phyloP scores from a whole-genome alignment of 2,797 vertebrate species.

The Delichon dasypus region DNA sequence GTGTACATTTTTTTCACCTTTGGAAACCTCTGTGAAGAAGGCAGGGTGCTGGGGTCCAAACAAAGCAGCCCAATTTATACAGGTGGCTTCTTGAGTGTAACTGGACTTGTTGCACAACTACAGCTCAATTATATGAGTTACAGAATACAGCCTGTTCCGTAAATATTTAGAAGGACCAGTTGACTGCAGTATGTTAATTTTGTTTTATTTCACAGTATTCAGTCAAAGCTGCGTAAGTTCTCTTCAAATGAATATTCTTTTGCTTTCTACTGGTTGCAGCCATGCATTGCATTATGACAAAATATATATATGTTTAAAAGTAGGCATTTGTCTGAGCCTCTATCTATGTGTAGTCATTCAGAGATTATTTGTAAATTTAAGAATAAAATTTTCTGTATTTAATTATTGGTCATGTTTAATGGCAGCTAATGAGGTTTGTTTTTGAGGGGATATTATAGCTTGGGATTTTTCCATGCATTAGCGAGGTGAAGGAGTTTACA shows the following conservation, averaged over 20 bases:
- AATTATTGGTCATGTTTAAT: neutral
- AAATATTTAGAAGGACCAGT: neutral
- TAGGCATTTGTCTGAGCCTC: neutral
- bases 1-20: neutral
- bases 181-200: neutral
- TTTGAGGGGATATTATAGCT: neutral
- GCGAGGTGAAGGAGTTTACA: neutral
- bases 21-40: neutral
- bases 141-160: neutral
- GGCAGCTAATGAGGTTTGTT: neutral
- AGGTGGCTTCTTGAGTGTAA: neutral
- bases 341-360: neutral
- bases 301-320: neutral
- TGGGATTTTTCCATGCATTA: neutral
- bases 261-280: neutral
- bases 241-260: neutral
- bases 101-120: neutral
- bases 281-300: neutral
- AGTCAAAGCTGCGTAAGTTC: neutral
- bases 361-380: neutral
- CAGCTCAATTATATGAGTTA: neutral
- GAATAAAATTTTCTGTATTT: neutral
- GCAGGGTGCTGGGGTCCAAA: neutral
- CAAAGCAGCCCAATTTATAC: neutral
- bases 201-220: neutral